These are phyloP conservation scores for Diogma glabrata DNA, from an alignment of 2,888 invertebrate species.

Conservation along the genomic window DNA sequence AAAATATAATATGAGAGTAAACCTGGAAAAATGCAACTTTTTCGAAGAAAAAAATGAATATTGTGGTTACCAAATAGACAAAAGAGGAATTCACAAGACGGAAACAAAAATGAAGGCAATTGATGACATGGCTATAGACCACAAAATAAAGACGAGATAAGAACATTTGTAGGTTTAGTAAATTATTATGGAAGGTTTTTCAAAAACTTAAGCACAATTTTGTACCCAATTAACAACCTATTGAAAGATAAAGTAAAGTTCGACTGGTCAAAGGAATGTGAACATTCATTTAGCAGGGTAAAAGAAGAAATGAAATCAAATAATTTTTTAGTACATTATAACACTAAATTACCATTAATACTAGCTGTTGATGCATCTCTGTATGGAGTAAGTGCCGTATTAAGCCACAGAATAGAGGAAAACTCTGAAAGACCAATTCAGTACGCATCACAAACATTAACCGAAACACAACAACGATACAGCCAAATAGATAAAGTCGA, in stretches of 20 bases:
- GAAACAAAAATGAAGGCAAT: conserved; percentile 12
- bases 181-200: conserved; percentile 28
- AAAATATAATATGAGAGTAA: neutral
- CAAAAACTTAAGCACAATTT: conserved; percentile 10
- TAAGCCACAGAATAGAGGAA: conserved; percentile 23
- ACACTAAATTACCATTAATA: neutral
- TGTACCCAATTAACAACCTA: neutral
- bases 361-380: neutral
- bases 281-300: neutral
- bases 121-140: neutral
- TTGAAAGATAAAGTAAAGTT: neutral
- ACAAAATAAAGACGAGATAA: neutral
- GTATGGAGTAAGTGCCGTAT: conserved; percentile 23
- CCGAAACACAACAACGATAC: neutral
- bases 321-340: neutral
- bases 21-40: neutral
- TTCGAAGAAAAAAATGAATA: neutral
- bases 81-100: conserved; percentile 10
- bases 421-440: neutral
- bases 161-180: conserved; percentile 23
- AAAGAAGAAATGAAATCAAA: neutral
- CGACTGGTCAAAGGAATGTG: neutral
- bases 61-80: neutral
- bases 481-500: too few species aligned
- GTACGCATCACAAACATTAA: neutral